Evolutionary conservation across 1,140 invertebrate species (phyloP), one percentile per base, ranked within the genome.

Genomic region (Brachionus manjavacas): DNA sequence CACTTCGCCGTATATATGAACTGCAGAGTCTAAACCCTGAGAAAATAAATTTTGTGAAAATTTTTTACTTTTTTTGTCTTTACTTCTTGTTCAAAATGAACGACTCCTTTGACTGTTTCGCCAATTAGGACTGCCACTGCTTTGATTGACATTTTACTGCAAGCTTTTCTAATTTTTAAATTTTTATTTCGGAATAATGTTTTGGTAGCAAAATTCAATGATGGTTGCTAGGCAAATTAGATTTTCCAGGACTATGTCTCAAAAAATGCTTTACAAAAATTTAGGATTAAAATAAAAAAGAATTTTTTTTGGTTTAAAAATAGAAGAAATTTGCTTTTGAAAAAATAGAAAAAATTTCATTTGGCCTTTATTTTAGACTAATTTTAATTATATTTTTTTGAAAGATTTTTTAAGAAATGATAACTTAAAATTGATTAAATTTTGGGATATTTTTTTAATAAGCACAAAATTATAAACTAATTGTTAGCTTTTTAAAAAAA

Each of bases 1-100:
- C 68, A 98, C 89, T 49, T 90, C 90, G 12, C 96, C 95, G 25
- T 91, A 92, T 14, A 95, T 64, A 39, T 43, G 39, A 14, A 84
- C 83, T 16, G 68, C 20, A 23, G 64, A 68, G 20, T 84, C 83
- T 35, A 64, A 46, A 28, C 39, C 79, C 79, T 81, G 8, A n/a
- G 16, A 72, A 72, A 72, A 41, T 28, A 64, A 64, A 35, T 64
- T 35, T 43, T 64, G 23, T 12, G 35, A 31, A 81, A 68, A 23
- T 25, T 6, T 55, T 39, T 35, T 12, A 64, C 1, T 43, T 25
- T 64, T 14, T 9, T n/a, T 52, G 4, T 39, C 14, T 35, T 16
- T 81, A 81, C 79, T 64, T 81, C 52, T 68, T 81, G 79, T 68
- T 81, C 79, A 46, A 81, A 81, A 46, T 64, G 79, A n/a, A 81